These are phyloP conservation scores for Syncerus caffer DNA, from an alignment of 2,797 vertebrate species.

Conservation along the genomic window DNA sequence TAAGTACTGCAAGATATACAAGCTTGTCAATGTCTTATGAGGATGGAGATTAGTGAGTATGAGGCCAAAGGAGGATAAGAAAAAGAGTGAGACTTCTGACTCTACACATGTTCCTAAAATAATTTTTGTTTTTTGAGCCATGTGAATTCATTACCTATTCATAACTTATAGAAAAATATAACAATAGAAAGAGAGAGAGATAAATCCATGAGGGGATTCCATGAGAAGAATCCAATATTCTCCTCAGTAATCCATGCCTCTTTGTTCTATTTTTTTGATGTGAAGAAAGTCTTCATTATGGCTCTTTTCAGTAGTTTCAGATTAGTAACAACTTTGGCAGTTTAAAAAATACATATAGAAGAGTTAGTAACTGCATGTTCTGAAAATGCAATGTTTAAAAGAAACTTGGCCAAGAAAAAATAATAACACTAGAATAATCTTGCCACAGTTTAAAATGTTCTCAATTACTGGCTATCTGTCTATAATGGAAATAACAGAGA, in stretches of 20 bases:
- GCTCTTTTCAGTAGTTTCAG: constrained; percentile 15
- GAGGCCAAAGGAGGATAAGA: background rate
- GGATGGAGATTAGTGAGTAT: background rate
- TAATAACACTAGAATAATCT: background rate
- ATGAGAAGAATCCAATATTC: background rate
- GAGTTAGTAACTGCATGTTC: background rate
- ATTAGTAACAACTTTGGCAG: background rate
- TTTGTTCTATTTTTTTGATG: background rate
- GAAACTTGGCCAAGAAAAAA: constrained; percentile 1
- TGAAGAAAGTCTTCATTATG: background rate
- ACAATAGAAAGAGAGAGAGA: background rate
- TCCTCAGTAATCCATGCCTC: background rate
- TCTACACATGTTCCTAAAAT: background rate
- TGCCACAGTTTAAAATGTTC: background rate
- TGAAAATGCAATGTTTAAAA: constrained; percentile 25
- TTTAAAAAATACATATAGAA: background rate
- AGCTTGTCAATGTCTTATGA: background rate
- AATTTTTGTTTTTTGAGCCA: background rate
- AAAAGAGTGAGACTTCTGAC: background rate
- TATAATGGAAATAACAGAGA: background rate
- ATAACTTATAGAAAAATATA: background rate
- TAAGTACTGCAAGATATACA: background rate
- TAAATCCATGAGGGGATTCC: background rate
- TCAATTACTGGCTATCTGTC: background rate
- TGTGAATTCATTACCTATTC: background rate